phyloP scores from a whole-genome alignment of 2,113 vertebrate species.

The Beaufortia kweichowensis region DNA sequence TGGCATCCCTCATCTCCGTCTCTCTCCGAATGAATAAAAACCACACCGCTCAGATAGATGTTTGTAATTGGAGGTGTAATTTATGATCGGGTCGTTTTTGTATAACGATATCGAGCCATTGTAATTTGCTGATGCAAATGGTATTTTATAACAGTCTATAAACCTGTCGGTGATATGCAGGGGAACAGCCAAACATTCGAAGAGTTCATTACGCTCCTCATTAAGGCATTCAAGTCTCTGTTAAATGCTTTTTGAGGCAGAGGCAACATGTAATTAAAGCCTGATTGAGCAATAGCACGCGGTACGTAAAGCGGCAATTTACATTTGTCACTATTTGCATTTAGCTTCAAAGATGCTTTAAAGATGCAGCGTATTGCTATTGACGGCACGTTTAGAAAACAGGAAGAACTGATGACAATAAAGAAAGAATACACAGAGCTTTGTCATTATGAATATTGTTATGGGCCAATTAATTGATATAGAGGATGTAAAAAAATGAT shows the following conservation, averaged over 20 bases:
- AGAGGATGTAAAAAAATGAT: neutral
- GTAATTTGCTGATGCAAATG: constrained; percentile 82
- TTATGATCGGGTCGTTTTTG: constrained; percentile 73
- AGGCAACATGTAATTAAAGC: constrained; percentile 76
- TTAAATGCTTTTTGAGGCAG: constrained; percentile 73
- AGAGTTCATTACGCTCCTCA: constrained; percentile 80
- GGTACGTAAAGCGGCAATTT: constrained; percentile 68
- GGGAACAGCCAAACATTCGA: constrained; percentile 78
- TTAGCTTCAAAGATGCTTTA: constrained; percentile 69
- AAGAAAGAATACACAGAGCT: neutral
- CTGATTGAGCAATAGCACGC: constrained; percentile 73
- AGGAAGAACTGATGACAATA: neutral
- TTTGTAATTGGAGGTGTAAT: constrained; percentile 81
- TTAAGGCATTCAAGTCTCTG: constrained; percentile 74
- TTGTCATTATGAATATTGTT: constrained; percentile 1
- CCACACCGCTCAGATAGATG: constrained; percentile 66
- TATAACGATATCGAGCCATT: constrained; percentile 78
- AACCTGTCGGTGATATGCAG: constrained; percentile 73
- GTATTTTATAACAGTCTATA: constrained; percentile 79
- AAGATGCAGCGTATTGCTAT: constrained; percentile 48
- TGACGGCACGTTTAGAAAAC: constrained; percentile 1
- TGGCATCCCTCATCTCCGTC: constrained; percentile 49
- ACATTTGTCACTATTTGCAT: constrained; percentile 57
- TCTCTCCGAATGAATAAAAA: constrained; percentile 61
- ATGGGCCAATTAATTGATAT: neutral